These are phyloP conservation scores for Tenebrio molitor DNA, from an alignment of 1,140 invertebrate genomes.

Conservation along the genomic window DNA sequence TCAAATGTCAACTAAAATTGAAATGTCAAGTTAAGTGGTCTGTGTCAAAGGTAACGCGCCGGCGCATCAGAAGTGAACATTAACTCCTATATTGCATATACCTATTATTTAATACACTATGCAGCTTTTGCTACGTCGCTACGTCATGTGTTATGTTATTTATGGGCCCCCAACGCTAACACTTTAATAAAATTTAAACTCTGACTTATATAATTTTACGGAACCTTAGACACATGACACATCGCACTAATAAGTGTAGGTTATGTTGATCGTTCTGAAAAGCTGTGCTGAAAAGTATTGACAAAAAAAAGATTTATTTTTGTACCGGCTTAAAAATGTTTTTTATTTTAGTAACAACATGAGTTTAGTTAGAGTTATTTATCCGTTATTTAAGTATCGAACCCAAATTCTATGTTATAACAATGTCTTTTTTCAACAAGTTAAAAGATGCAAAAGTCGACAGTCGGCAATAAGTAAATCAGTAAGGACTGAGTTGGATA, in stretches of 20 bases:
- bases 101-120: no score
- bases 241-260: no score
- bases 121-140: no score
- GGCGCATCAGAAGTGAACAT: background rate
- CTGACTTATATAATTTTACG: no score
- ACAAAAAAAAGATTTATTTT: no score
- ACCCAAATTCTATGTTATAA: background rate
- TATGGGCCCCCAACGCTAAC: no score
- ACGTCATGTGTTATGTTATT: no score
- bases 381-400: slow-evolving; percentile 1
- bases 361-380: background rate
- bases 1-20: slow-evolving; percentile 46
- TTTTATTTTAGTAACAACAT: background rate
- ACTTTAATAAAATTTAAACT: no score
- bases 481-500: slow-evolving; percentile 61
- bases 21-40: slow-evolving; percentile 35
- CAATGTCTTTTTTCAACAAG: background rate
- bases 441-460: slow-evolving; percentile 3
- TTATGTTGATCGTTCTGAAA: background rate
- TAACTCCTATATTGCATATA: no score
- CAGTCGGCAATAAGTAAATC: slow-evolving; percentile 8
- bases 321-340: no score
- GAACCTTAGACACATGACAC: no score
- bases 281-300: background rate
- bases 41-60: slow-evolving; percentile 29